Evolutionary conservation across 1,140 invertebrate genomes (phyloP), one percentile per base, ranked within the genome.

Genomic region (Drosophila tropicalis): DNA sequence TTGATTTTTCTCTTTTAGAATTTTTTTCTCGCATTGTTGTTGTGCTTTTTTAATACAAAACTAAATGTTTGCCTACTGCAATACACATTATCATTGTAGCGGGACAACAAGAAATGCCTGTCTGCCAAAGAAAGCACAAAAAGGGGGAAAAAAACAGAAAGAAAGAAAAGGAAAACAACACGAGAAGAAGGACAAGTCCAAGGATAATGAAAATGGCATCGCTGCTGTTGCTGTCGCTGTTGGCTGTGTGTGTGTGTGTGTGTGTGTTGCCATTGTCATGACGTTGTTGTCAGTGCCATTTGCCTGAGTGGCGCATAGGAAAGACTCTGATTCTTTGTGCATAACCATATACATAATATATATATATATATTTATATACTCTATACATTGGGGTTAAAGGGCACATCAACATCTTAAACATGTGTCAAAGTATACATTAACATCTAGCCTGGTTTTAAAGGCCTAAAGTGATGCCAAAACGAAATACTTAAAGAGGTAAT

Each of bases 141-240:
- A 17, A 41, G n/a, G n/a, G 13, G n/a, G 40, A 5, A 44, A 6
- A 6, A 19, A 51, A 25, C 2, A 51, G 19, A 51, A 51, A 7
- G 13, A 9, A 47, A 22, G 15, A 51, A 51, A 22, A 51, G 7
- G 17, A 51, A 10, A 51, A 51, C 44, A 51, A 51, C 44, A 51
- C 17, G 15, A 58, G 60, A 29, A 77, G 76, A 77, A 73, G 68
- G 62, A 71, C 72, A 82, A 79, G 75, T 73, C 79, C 84, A 83
- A 87, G 83, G 76, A 86, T 87, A 86, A 83, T 87, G 79, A 86
- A 79, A 86, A 89, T 83, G 76, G 67, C 64, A 60, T 15, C 51
- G 32, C 40, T 54, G 44, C 29, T 62, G 60, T 41, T 13, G n/a
- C 15, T 13, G 40, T 55, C 39, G 39, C 40, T 36, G 58, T 36